Conservation (phyloP, 53 echinoderm and acorn worm genomes). For the Patiria pectinifera region DNA sequence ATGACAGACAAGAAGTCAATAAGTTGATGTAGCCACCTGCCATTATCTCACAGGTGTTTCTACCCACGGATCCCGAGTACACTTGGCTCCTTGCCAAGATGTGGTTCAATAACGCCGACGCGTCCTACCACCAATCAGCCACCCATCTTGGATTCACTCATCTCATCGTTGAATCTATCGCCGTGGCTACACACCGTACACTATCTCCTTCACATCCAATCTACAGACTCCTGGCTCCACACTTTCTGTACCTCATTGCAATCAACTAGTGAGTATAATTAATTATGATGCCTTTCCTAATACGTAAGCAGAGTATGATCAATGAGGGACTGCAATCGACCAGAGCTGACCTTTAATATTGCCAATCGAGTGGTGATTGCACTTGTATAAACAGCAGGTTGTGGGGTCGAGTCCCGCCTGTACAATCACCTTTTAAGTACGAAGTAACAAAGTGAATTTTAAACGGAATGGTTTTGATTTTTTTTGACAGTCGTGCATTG, state of each 20-base stretch:
- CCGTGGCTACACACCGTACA: conserved; percentile 76
- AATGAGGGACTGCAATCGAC: too few species aligned
- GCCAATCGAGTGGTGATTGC: too few species aligned
- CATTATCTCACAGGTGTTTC: conserved; percentile 68
- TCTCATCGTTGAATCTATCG: conserved; percentile 86
- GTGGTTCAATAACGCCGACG: conserved; percentile 93
- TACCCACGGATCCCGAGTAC: conserved; percentile 86
- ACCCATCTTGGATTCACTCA: conserved; percentile 93
- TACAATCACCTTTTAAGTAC: too few species aligned
- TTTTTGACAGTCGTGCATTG: conserved; percentile 69
- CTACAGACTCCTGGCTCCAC: conserved; percentile 89
- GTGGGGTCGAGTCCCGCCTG: too few species aligned
- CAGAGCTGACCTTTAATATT: too few species aligned
- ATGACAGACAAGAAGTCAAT: too few species aligned
- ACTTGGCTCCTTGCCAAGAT: conserved; percentile 95
- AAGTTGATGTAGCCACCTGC: too few species aligned
- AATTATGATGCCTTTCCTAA: too few species aligned
- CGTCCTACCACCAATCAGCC: conserved; percentile 82
- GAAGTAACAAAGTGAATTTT: too few species aligned
- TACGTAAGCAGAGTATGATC: too few species aligned
- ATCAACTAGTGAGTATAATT: conserved; percentile 73
- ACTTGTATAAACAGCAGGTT: too few species aligned
- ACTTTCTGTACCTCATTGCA: conserved; percentile 92
- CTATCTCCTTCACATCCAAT: conserved; percentile 93
- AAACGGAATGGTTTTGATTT: too few species aligned